Conservation (phyloP, 2,113 vertebrate genomes). For the Petaurus breviceps region DNA sequence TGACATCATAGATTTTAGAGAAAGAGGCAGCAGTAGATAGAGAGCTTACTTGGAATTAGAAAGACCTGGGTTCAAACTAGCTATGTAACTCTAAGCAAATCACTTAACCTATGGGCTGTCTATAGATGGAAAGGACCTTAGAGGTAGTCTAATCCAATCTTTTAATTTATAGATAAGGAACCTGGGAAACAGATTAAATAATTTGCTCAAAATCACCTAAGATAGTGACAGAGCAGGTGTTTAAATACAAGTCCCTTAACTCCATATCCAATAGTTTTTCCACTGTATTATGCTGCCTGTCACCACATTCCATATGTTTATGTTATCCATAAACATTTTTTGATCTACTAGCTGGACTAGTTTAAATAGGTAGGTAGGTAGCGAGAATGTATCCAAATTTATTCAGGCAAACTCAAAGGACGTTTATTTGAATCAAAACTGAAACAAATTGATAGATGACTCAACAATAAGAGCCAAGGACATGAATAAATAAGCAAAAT, state of each 20-base stretch:
- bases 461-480: background rate
- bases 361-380: background rate
- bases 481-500: background rate
- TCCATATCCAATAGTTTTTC: background rate
- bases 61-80: too few relatives aligned
- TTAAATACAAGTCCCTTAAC: background rate
- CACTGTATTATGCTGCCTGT: background rate
- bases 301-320: background rate
- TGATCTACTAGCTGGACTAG: background rate
- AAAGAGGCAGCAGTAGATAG: background rate
- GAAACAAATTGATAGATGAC: background rate
- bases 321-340: background rate
- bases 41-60: too few relatives aligned
- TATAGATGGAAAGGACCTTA: background rate
- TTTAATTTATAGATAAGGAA: background rate
- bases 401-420: background rate
- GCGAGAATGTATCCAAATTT: background rate
- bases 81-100: too few relatives aligned
- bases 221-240: background rate
- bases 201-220: background rate
- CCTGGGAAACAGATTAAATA: background rate
- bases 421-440: background rate
- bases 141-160: background rate
- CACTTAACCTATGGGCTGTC: too few relatives aligned
- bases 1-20: background rate